Base-by-base conservation (phyloP, 2,888 invertebrate genomes). In the Drosophila quasianomalipes region DNA sequence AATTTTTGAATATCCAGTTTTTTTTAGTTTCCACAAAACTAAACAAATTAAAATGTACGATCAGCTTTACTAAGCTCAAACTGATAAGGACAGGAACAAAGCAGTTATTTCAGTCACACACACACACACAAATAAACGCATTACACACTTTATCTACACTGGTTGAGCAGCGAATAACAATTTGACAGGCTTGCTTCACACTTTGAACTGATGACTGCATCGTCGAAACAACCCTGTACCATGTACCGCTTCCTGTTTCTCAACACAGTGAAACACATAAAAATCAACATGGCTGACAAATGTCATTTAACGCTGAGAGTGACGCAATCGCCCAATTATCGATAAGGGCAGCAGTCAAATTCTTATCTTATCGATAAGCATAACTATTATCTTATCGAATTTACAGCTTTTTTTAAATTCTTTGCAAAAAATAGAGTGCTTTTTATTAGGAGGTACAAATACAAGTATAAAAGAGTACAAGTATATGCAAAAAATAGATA, bases 401-500 rank as follows among this genome's bases (percentile, higher is more conserved):
- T 62, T 39, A 59, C n/a, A 52, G 33, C 2, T 9, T 26, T 47
- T 26, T 26, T n/a, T 1, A 44, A 57, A 73, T 67, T 52, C 31
- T 76, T 54, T 73, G 77, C 81, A 81, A 81, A 81, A 81, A 79
- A 69, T 76, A 55, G 51, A 65, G 22, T 33, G 44, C 9, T 30
- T 62, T 76, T 81, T 81, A 79, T 81, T 77, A 67, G 74, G 70
- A 70, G 79, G 61, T 54, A 54, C 26, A 54, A 16, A 44, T 19
- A 22, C 31, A 51, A 63, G 16, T 35, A 16, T 16, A 47, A 47
- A 16, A 26, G 9, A 47, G 12, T 44, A 44, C 5, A 44, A 19
- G 6, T 37, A 37, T 16, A 47, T 16, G 22, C 47, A 47, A 9
- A 10, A 12, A 26, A 57, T 47, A 53, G 14, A 71, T 33, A 35